phyloP scores from a whole-genome alignment of 2,113 vertebrate genomes.

The Leucopsar rothschildi region DNA sequence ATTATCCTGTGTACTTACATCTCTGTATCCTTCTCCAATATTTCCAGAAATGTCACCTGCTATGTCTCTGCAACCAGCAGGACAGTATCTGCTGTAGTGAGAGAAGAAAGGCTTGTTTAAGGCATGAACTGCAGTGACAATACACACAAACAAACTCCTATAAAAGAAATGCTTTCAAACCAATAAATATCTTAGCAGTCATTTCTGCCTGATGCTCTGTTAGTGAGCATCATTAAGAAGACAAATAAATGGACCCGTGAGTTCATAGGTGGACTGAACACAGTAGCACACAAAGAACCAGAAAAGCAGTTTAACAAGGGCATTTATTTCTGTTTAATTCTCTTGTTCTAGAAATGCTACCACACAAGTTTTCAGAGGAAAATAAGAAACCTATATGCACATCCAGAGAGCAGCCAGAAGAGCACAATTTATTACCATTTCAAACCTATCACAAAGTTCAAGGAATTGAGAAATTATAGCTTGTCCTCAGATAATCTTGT shows the following conservation, averaged over 20 bases:
- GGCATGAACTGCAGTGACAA: background rate
- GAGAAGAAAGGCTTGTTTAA: background rate
- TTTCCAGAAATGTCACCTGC: slow-evolving; percentile 83
- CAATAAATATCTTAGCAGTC: background rate
- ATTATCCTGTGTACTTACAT: slow-evolving; percentile 76
- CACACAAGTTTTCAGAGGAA: background rate
- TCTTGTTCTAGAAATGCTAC: background rate
- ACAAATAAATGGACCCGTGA: background rate
- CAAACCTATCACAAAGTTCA: slow-evolving; percentile 30
- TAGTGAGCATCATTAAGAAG: background rate
- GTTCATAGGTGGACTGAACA: background rate
- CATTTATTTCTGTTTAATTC: slow-evolving; percentile 1
- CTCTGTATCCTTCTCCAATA: slow-evolving; percentile 81
- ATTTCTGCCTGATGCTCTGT: background rate
- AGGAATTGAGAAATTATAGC: slow-evolving; percentile 27
- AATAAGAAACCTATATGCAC: background rate
- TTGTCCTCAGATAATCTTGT: slow-evolving; percentile 42
- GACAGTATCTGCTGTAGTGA: slow-evolving; percentile 82
- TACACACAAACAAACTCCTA: background rate
- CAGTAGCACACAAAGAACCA: background rate
- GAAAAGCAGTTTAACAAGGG: background rate
- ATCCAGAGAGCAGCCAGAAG: background rate
- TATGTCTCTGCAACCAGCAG: slow-evolving; percentile 83
- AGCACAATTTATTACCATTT: slow-evolving; percentile 29
- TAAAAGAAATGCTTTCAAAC: background rate